Conservation (phyloP, 2,797 vertebrate genomes). For the Garrulus glandarius region DNA sequence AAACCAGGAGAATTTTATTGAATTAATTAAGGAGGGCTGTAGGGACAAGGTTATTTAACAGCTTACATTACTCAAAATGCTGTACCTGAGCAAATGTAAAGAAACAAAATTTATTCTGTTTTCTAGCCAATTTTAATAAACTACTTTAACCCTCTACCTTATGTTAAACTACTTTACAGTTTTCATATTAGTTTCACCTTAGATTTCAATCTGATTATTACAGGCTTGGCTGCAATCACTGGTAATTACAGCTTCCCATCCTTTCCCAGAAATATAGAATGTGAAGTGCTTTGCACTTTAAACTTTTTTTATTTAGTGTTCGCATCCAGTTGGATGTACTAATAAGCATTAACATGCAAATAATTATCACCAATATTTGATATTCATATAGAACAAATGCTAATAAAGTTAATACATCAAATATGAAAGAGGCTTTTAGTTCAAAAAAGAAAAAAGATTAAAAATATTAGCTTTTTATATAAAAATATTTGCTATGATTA, state of each 20-base stretch:
- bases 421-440: constrained; percentile 36
- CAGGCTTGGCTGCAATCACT: neutral
- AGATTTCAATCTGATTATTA: constrained; percentile 2
- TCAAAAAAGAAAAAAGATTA: neutral
- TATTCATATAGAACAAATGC: constrained; percentile 48
- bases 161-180: neutral
- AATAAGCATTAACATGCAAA: constrained; percentile 58
- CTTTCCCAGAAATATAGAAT: neutral
- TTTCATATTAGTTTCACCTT: constrained; percentile 21
- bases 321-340: constrained; percentile 18
- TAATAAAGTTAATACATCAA: constrained; percentile 46
- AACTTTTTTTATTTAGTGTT: constrained; percentile 42
- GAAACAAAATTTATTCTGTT: neutral
- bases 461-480: constrained; percentile 45
- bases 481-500: constrained; percentile 44
- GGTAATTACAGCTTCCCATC: constrained; percentile 8
- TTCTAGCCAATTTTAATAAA: neutral
- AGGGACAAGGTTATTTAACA: neutral
- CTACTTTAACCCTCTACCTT: neutral
- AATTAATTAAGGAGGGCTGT: neutral
- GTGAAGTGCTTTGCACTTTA: constrained; percentile 35
- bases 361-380: constrained; percentile 50
- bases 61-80: neutral
- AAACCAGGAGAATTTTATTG: neutral
- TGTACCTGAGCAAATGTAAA: neutral